These are phyloP conservation scores for Camponotus pennsylvanicus DNA, from an alignment of 1,140 invertebrate species.

Conservation along the genomic window DNA sequence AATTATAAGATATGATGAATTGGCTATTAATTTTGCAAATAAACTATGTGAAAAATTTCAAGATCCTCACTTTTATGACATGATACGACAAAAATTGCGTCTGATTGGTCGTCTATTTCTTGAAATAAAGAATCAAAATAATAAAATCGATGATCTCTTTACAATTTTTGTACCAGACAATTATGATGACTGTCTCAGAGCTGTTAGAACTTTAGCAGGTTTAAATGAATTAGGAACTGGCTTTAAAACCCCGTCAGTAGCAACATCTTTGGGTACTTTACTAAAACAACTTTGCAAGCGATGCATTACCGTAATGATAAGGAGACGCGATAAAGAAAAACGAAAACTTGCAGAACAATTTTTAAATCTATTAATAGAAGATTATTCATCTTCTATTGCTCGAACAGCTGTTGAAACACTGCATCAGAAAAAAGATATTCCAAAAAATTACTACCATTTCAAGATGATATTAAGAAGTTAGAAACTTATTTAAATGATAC, in stretches of 20 bases:
- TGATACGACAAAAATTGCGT: constrained; percentile 18
- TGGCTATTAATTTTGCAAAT: not conserved
- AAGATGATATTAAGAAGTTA: constrained; percentile 8
- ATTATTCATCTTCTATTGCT: constrained; percentile 21
- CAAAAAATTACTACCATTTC: not conserved
- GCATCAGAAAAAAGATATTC: not conserved
- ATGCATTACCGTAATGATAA: constrained; percentile 29
- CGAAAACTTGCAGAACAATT: constrained; percentile 20
- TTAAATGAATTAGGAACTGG: not conserved
- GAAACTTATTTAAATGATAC: not conserved
- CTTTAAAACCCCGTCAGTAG: constrained; percentile 5
- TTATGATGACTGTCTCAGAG: constrained; percentile 12
- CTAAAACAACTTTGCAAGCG: constrained; percentile 17
- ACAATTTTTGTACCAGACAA: constrained; percentile 2
- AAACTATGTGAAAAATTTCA: constrained; percentile 37
- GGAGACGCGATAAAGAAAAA: not conserved
- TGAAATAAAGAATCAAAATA: not conserved
- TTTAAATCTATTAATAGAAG: constrained; percentile 12
- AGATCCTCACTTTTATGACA: constrained; percentile 17
- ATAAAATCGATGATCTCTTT: constrained; percentile 11
- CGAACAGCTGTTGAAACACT: constrained; percentile 8
- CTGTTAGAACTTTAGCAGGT: not conserved
- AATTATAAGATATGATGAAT: constrained; percentile 24
- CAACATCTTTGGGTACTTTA: not conserved
- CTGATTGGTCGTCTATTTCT: not conserved